Base-by-base conservation (phyloP, 2,113 vertebrate genomes). In the Gymnogyps californianus region DNA sequence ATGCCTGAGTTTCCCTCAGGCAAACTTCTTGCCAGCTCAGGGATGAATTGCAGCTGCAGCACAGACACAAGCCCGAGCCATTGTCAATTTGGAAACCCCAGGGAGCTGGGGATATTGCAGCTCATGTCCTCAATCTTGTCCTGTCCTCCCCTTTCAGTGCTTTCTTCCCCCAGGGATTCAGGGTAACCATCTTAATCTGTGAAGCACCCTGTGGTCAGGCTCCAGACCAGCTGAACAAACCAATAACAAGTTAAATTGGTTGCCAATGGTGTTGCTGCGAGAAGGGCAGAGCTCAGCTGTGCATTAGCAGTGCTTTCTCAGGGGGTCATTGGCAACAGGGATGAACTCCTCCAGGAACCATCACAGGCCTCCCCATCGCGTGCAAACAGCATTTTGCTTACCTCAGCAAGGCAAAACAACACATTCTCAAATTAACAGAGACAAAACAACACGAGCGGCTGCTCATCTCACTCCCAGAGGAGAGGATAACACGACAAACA, bases 261-360 rank as follows among this genome's bases (percentile, higher is more conserved):
- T 47, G 54, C 29, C 64, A 20, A 6, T 3, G 47, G 47, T 19
- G 6, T 4, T 59, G 77, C 57, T 59, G 75, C 2, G 16, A 79
- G 42, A 9, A 25, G 46, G 40, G 78, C 74, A 82, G 83, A 18
- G 89, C 90, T 76, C 84, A 87, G 84, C 91, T 79, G 81, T 52
- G 87, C 74, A 7, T 94, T 36, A 57, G 59, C 5, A 1, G 10
- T 0, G 54, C n/a, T 42, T 66, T 87, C 59, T 74, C 16, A 0
- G 17, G 80, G 82, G 57, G 38, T 6, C 0, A 0, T 8, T 17
- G 6, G 29, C 0, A 0, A 24, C 28, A 65, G 6, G 34, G 69
- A n/a, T 46, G 67, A 89, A 54, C 51, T 91, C 80, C 92, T 61
- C 26, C 91, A 93, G 78, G 87, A 95, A 0, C 25, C 84, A 19